Base-by-base conservation (phyloP, 2,888 invertebrate species). In the Mesorhabditis spiculigera region DNA sequence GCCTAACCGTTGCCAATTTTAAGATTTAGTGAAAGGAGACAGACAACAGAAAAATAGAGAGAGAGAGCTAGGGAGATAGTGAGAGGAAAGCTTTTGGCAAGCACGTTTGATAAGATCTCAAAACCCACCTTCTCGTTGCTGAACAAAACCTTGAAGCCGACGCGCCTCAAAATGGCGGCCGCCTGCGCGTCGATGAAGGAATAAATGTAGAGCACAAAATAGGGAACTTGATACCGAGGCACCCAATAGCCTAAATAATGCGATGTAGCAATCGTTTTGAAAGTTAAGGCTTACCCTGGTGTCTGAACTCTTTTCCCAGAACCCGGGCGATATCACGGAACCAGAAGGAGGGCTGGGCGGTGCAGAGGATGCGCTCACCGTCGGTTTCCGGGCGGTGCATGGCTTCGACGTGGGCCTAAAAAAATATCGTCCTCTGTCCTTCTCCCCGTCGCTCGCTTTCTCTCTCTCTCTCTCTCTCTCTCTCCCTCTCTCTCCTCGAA, bases 241-340 rank as follows among this genome's bases (percentile, higher is more conserved):
- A 88, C 82, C 72, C 84, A 86, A 75, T 88, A 88, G 5, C 87
- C 87, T 77, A 63, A 67, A 72, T 66, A 5, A 13, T 50, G 44
- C 5, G 4, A 44, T 50, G n/a, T 16, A 63, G 50, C 50, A 41
- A 4, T 65, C n/a, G 4, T 63, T 41, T 41, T 6, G 42, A n/a
- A 63, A 3, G n/a, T 63, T 63, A 16, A 63, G 6, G 16, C 70
- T 65, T 73, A 85, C 88, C 88, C 84, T 88, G 87, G 45, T 86
- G 84, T 64, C 72, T 68, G 73, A 89, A 89, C 76, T 89, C 89
- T 76, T 88, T 87, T 13, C 87, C 81, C 50, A 89, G 74, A 42
- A 87, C 81, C 69, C 86, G 82, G 10, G 88, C 88, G 71, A 89
- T 88, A 65, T 89, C 88, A 69, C 86, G 86, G 81, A 88, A 85